Evolutionary conservation across 2,888 invertebrate species (phyloP).

Genomic region (Cerastis rubricosa): DNA sequence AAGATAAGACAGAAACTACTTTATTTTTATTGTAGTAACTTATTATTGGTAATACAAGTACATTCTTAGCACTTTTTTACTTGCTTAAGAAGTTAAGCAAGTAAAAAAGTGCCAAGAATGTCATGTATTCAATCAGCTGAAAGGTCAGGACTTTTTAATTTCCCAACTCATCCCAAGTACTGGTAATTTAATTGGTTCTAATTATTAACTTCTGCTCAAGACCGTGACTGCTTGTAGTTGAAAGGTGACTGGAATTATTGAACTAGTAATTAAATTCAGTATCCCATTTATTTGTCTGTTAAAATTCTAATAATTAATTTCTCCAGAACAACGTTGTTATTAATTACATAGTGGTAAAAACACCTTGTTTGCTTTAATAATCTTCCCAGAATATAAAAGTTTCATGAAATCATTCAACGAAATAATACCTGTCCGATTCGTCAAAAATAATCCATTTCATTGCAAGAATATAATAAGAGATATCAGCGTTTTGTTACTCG

Average conservation of each 20-base stretch:
- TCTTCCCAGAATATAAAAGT: neutral
- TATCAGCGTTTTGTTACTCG: conserved; percentile 24
- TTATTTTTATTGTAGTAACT: conserved; percentile 21
- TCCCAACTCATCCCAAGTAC: conserved; percentile 26
- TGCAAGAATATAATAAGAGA: conserved; percentile 15
- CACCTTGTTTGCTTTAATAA: neutral
- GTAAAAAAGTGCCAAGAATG: too few species aligned
- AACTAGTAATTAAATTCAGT: conserved; percentile 6
- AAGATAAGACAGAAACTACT: conserved; percentile 16
- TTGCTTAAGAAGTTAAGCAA: too few species aligned
- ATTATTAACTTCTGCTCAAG: conserved; percentile 2
- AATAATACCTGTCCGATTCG: neutral
- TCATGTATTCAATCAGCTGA: conserved; percentile 25
- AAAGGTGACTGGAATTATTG: conserved; percentile 18
- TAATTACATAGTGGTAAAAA: neutral
- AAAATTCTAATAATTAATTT: too few species aligned
- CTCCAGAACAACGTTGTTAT: neutral
- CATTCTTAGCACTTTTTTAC: neutral
- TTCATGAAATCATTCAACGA: neutral
- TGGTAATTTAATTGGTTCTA: conserved; percentile 21
- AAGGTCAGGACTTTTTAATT: conserved; percentile 41
- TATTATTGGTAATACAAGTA: conserved; percentile 4
- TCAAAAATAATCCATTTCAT: neutral
- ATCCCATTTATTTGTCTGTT: neutral
- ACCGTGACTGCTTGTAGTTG: conserved; percentile 1